A percentile compares a stretch with the other conserved stretches of the same genome.
These are phyloP conservation scores for Hermetia illucens DNA, from an alignment of 1,140 invertebrate genomes.

Conservation along the genomic window DNA sequence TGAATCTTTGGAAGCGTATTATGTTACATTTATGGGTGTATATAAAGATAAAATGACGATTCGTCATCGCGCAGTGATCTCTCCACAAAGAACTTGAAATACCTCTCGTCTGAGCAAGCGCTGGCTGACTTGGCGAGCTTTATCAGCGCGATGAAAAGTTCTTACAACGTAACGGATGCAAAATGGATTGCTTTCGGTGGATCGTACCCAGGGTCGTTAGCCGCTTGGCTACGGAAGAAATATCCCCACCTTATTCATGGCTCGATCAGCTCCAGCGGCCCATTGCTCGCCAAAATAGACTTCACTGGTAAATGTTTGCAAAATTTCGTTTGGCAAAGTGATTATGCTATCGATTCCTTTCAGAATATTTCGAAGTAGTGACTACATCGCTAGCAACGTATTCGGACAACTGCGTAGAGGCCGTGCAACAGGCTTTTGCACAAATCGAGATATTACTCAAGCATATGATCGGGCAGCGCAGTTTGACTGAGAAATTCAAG, in stretches of 20 bases:
- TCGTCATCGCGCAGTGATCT: too few species aligned
- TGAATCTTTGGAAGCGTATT: too few species aligned
- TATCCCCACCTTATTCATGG: constrained; percentile 80
- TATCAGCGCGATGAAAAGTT: constrained; percentile 48
- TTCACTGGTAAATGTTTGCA: constrained; percentile 49
- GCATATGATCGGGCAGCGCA: constrained; percentile 41
- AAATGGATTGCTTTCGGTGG: constrained; percentile 90
- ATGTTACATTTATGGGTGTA: too few species aligned
- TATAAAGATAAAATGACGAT: too few species aligned
- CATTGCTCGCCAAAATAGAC: constrained; percentile 67
- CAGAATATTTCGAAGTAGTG: constrained; percentile 66
- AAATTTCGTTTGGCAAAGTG: neutral
- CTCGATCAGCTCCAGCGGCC: constrained; percentile 78
- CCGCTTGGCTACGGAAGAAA: constrained; percentile 79
- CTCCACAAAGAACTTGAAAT: constrained; percentile 60
- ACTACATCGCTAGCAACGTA: constrained; percentile 47
- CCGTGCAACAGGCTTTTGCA: constrained; percentile 45
- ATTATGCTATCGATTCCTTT: constrained; percentile 16
- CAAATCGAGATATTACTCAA: constrained; percentile 49
- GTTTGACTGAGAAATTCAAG: constrained; percentile 30
- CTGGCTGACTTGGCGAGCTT: constrained; percentile 77
- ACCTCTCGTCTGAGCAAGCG: constrained; percentile 73
- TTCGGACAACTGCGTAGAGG: constrained; percentile 42
- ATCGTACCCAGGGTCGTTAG: constrained; percentile 80
- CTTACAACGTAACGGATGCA: constrained; percentile 46